A percentile compares a stretch with the other conserved stretches of the same genome.
Evolutionary conservation across 2,113 vertebrate genomes (phyloP).

Genomic region (Fulmarus glacialis): DNA sequence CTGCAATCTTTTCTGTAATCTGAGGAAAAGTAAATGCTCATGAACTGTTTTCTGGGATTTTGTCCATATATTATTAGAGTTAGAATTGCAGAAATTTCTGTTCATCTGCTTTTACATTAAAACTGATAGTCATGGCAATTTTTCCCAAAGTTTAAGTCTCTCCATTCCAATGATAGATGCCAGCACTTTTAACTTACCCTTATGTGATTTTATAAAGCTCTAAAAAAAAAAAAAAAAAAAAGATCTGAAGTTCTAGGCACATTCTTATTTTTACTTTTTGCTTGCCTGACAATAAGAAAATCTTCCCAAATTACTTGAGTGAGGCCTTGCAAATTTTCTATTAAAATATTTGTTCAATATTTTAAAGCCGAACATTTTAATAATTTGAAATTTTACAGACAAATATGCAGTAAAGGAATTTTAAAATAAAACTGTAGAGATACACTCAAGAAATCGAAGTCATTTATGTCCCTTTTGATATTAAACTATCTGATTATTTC

Average conservation of each 20-base stretch:
- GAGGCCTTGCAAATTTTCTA: background rate
- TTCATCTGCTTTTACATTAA: background rate
- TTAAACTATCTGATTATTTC: background rate
- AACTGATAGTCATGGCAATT: background rate
- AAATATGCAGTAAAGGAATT: background rate
- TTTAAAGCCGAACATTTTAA: background rate
- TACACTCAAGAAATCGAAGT: background rate
- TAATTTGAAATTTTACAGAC: background rate
- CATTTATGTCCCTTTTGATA: background rate
- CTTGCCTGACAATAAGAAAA: conserved; percentile 37
- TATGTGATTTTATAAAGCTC: background rate
- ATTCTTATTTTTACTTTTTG: conserved; percentile 16
- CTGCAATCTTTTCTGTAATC: background rate
- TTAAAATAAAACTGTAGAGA: background rate
- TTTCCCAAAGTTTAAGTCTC: background rate
- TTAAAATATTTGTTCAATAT: background rate
- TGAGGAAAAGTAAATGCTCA: background rate
- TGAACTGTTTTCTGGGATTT: background rate
- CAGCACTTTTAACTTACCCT: background rate
- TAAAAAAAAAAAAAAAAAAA: background rate
- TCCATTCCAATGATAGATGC: background rate
- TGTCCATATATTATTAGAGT: background rate
- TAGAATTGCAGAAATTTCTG: background rate
- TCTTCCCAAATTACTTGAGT: background rate
- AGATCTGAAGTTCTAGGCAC: conserved; percentile 20